Evolutionary conservation across 2,113 vertebrate species (phyloP).

Genomic region (Piaya cayana): DNA sequence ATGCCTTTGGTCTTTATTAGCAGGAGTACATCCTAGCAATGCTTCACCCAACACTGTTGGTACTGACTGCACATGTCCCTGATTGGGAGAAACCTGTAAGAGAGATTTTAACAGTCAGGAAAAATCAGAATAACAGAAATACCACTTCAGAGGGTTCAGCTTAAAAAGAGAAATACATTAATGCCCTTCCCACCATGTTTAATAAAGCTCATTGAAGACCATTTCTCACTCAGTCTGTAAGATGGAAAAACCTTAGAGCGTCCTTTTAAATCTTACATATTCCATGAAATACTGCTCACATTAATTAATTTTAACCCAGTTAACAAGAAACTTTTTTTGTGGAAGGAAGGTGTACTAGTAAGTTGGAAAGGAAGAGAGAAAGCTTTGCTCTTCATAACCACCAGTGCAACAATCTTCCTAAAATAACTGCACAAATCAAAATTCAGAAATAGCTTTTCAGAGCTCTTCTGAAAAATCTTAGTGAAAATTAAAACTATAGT

Average conservation of each 20-base stretch:
- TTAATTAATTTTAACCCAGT: fast-evolving
- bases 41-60: constrained; percentile 75
- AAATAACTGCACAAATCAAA: neutral
- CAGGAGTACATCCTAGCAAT: constrained; percentile 77
- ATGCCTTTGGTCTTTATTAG: constrained; percentile 76
- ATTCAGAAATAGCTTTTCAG: neutral
- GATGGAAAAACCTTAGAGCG: neutral
- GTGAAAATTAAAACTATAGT: neutral
- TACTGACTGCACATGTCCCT: constrained; percentile 73
- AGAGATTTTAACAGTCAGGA: neutral
- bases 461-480: neutral
- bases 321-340: neutral
- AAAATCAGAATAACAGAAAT: neutral
- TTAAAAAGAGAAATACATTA: neutral
- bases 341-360: neutral
- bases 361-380: neutral
- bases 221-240: neutral
- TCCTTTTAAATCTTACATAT: neutral
- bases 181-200: neutral
- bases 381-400: neutral
- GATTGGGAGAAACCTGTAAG: constrained; percentile 62
- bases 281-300: neutral
- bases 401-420: neutral
- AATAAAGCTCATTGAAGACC: neutral
- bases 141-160: neutral